Evolutionary conservation across 2,113 vertebrate genomes (phyloP).

Genomic region (Isichthys henryi): DNA sequence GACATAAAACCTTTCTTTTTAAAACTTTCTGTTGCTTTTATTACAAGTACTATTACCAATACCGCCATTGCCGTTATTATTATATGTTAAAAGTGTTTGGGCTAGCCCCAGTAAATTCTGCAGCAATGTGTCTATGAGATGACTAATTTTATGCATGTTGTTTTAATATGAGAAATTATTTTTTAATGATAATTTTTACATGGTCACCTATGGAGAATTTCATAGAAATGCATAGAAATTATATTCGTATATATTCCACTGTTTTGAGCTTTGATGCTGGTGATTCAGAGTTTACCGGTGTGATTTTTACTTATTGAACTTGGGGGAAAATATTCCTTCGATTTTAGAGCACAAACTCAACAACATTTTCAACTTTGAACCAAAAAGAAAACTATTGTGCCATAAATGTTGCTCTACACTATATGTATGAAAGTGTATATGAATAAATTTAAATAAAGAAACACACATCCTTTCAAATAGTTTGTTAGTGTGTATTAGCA

Average conservation of each 20-base stretch:
- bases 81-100: constrained; percentile 36
- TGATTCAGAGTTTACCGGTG: constrained; percentile 64
- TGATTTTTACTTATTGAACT: constrained; percentile 33
- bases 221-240: constrained; percentile 24
- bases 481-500: constrained; percentile 5
- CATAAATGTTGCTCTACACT: constrained; percentile 37
- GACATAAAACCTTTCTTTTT: constrained; percentile 25
- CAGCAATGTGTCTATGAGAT: constrained; percentile 37
- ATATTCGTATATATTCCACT: constrained; percentile 38
- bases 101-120: constrained; percentile 44
- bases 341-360: constrained; percentile 30
- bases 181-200: constrained; percentile 34
- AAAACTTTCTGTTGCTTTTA: constrained; percentile 20
- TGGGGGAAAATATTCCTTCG: constrained; percentile 36
- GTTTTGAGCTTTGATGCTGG: constrained; percentile 73
- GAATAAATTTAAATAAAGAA: constrained; percentile 57
- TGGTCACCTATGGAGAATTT: constrained; percentile 30
- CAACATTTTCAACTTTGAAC: constrained; percentile 23
- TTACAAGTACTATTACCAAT: constrained; percentile 21
- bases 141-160: constrained; percentile 47
- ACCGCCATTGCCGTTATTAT: constrained; percentile 41
- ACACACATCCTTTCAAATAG: background rate
- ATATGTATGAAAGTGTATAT: constrained; percentile 56
- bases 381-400: constrained; percentile 35
- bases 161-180: constrained; percentile 32